These are phyloP conservation scores for Macrocentrus cingulum DNA, from an alignment of 1,140 invertebrate genomes.

Conservation along the genomic window DNA sequence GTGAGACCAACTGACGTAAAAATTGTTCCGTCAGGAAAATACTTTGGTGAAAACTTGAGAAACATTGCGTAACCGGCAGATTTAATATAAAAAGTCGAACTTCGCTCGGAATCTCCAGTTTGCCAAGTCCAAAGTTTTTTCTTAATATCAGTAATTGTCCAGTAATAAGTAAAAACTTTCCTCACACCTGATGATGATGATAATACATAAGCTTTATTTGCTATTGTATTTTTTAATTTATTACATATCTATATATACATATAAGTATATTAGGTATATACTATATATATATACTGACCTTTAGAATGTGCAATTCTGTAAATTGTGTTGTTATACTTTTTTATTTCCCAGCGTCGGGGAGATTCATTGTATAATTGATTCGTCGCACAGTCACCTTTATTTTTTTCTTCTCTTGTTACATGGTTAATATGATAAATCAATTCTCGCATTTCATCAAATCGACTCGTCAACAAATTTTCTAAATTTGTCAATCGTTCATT, in stretches of 20 bases:
- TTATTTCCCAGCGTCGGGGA: no score
- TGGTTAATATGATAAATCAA: background rate
- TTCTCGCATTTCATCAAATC: background rate
- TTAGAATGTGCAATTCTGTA: no score
- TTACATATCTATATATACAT: no score
- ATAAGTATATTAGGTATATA: no score
- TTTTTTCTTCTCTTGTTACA: no score
- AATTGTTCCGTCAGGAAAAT: constrained; percentile 54
- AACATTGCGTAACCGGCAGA: constrained; percentile 40
- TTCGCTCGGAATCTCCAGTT: constrained; percentile 46
- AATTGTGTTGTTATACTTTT: no score
- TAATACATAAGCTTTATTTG: background rate
- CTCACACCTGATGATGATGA: background rate
- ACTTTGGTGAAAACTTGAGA: constrained; percentile 39
- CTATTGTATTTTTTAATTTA: no score
- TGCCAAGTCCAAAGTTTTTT: constrained; percentile 54
- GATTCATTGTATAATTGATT: no score
- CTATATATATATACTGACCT: no score
- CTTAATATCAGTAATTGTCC: constrained; percentile 46
- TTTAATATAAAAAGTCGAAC: constrained; percentile 53
- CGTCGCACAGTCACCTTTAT: no score
- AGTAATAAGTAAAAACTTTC: constrained; percentile 55
- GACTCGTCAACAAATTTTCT: background rate
- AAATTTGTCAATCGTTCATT: constrained; percentile 1
- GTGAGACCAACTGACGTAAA: constrained; percentile 57